These are phyloP conservation scores for Caenorhabditis uteleia DNA, from an alignment of 2,888 invertebrate genomes.

Conservation along the genomic window DNA sequence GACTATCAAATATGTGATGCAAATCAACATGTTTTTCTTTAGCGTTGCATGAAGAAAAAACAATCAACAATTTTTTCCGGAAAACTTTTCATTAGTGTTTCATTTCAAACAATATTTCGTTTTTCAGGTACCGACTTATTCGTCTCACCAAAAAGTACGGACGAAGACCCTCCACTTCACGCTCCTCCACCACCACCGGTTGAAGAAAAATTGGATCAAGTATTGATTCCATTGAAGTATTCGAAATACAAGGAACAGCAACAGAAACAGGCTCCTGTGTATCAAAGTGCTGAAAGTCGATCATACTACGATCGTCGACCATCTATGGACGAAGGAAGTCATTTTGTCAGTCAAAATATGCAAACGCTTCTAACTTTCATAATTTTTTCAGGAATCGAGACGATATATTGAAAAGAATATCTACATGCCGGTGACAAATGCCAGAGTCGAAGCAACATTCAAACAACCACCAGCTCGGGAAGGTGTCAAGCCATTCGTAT, in stretches of 20 bases:
- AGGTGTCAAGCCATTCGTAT: constrained; percentile 34
- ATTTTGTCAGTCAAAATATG: no score
- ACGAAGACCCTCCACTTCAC: constrained; percentile 34
- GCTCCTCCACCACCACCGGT: constrained; percentile 32
- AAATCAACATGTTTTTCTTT: neutral
- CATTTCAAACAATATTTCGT: no score
- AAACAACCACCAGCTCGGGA: constrained; percentile 31
- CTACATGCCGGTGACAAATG: constrained; percentile 30
- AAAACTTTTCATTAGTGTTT: neutral
- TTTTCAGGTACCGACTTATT: constrained; percentile 34
- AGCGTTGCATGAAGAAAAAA: neutral
- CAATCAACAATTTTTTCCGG: no score
- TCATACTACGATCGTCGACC: no score
- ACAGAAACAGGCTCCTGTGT: no score
- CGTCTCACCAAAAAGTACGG: constrained; percentile 29
- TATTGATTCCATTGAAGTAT: constrained; percentile 32
- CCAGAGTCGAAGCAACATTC: constrained; percentile 37
- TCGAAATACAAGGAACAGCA: constrained; percentile 29
- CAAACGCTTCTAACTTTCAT: no score
- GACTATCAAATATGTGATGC: no score
- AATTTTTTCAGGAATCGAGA: constrained; percentile 14
- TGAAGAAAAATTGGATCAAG: constrained; percentile 29
- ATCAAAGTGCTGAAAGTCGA: no score
- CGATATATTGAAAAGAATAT: constrained; percentile 14
- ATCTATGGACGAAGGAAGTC: no score